Evolutionary conservation across 1,140 invertebrate species (phyloP), one percentile per base, ranked within the genome.

Genomic region (Drosophila ambigua): DNA sequence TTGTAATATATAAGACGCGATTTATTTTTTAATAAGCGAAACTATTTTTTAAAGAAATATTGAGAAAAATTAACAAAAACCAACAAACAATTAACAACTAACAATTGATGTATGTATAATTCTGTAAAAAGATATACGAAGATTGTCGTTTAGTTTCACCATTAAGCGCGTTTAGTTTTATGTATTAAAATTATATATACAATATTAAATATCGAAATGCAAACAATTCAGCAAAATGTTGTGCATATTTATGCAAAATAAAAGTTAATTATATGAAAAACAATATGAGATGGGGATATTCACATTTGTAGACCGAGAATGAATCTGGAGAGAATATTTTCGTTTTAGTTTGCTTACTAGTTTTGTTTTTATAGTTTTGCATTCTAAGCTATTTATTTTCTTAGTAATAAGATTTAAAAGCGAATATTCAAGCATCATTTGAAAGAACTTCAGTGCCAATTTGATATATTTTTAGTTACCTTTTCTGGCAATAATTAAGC

Each of bases 191-290:
- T 50, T 68, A 75, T 75, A 61, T 59, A 80, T 71, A 55, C 55
- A 65, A 65, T 65, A 44, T 59, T 44, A 55, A 39, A 74, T 63
- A 77, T 74, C 60, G 54, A 82, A 66, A 54, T 20, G 41, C 46
- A 74, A 71, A 80, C 26, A 59, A 65, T 62, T 62, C 45, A 72
- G 59, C 51, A 84, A 85, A 61, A 65, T 63, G 85, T 81, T 81
- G 65, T 81, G 81, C 82, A 87, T 87, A 72, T 68, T 66, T 68
- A 78, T 87, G 82, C 83, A 72, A 85, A 77, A 72, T 85, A 87
- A 85, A 68, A 66, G 82, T 85, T 85, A 60, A 87, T 78, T 85
- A 76, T 72, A 78, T 69, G 54, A 62, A 68, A 66, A 69, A 64
- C 54, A 63, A 31, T 11, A 11, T 11, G 9, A 4, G 3, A 11